Conservation (phyloP, 2,797 vertebrate species). For the Typhlichthys subterraneus region DNA sequence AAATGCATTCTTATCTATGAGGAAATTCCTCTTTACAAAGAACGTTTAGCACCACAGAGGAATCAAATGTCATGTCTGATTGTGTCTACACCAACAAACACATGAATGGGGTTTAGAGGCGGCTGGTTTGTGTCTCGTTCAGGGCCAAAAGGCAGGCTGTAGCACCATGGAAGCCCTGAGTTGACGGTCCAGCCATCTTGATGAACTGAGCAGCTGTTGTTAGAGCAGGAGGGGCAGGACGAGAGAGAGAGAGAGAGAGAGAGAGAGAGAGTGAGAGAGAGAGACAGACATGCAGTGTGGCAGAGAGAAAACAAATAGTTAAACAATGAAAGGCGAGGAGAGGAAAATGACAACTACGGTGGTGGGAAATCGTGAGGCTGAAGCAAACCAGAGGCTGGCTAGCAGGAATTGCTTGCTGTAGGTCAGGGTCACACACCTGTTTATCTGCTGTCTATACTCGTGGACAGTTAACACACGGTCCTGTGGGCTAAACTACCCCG, state of each 20-base stretch:
- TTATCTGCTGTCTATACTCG: conserved; percentile 6
- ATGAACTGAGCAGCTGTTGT: conserved; percentile 64
- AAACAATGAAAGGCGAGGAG: not conserved
- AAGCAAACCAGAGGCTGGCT: not conserved
- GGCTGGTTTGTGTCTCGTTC: conserved; percentile 11
- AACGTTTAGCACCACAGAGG: not conserved
- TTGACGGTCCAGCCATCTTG: conserved; percentile 50
- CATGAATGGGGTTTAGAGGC: not conserved
- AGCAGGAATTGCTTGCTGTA: too few relatives aligned
- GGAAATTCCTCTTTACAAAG: not conserved
- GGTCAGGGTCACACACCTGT: conserved; percentile 46
- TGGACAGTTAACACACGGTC: not conserved
- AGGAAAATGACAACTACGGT: not conserved
- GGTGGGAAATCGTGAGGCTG: conserved; percentile 28
- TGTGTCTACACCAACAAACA: not conserved
- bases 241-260: not conserved
- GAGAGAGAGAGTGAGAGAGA: not conserved
- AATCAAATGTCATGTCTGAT: not conserved
- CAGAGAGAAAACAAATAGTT: not conserved
- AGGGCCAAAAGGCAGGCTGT: conserved; percentile 8
- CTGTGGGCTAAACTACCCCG: conserved; percentile 13
- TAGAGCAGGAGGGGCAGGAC: conserved; percentile 7
- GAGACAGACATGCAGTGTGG: not conserved
- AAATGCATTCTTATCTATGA: not conserved
- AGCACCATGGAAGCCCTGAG: conserved; percentile 23